phyloP scores from a whole-genome alignment of 1,140 invertebrate species.

The Drosophila willistoni region DNA sequence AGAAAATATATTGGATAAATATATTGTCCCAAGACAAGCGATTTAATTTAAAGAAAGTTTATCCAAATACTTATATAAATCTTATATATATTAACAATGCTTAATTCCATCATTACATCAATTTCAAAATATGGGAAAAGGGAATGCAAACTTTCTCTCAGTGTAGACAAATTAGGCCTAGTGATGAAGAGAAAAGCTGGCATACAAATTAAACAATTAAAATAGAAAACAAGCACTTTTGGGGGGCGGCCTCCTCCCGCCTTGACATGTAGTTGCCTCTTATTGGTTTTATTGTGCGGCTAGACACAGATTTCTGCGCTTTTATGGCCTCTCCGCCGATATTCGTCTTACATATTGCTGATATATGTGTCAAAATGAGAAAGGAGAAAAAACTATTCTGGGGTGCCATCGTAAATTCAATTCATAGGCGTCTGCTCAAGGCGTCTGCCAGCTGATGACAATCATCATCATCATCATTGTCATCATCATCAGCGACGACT shows the following conservation, averaged over 20 bases:
- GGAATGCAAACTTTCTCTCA: not conserved
- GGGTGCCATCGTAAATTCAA: slow-evolving; percentile 71
- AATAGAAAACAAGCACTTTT: slow-evolving; percentile 34
- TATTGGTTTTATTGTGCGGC: slow-evolving; percentile 36
- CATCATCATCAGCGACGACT: slow-evolving; percentile 33
- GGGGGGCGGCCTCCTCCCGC: not conserved
- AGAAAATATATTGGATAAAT: not conserved
- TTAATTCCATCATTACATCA: too few species aligned
- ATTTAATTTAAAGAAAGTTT: too few species aligned
- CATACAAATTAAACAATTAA: slow-evolving; percentile 77
- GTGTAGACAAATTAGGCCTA: slow-evolving; percentile 2
- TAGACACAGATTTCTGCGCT: slow-evolving; percentile 44
- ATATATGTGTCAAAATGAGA: slow-evolving; percentile 64
- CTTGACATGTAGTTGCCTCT: not conserved
- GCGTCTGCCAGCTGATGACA: slow-evolving; percentile 59
- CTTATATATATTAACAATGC: too few species aligned
- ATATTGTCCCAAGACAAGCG: too few species aligned
- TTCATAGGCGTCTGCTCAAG: slow-evolving; percentile 57
- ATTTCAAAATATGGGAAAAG: too few species aligned
- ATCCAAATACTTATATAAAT: too few species aligned
- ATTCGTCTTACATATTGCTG: slow-evolving; percentile 26
- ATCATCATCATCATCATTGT: slow-evolving; percentile 35
- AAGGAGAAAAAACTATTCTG: slow-evolving; percentile 58
- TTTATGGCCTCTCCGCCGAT: slow-evolving; percentile 34
- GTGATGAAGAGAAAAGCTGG: slow-evolving; percentile 23